phyloP scores from a whole-genome alignment of 2,113 vertebrate genomes.

The Bambusicola thoracicus region DNA sequence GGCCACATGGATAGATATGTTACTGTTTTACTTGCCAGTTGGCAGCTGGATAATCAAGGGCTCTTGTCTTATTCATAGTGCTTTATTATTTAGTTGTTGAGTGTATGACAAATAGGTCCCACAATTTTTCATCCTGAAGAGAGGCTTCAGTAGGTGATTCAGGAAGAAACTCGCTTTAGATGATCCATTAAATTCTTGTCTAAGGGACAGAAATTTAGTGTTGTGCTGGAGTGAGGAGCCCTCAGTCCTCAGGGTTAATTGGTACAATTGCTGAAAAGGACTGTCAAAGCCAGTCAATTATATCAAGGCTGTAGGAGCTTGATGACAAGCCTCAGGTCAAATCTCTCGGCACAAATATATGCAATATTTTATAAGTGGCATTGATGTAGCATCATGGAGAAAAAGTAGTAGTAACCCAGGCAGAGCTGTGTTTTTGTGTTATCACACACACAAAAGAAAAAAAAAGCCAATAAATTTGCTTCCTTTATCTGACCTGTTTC shows the following conservation, averaged over 20 bases:
- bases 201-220: not conserved
- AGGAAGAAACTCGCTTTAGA: not conserved
- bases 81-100: slow-evolving; percentile 4
- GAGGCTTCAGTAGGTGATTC: not conserved
- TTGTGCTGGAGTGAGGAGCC: not conserved
- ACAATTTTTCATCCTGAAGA: not conserved
- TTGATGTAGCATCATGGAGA: not conserved
- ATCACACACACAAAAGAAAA: not conserved
- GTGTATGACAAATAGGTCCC: not conserved
- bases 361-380: not conserved
- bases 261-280: not conserved
- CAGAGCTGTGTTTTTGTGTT: not conserved
- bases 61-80: not conserved
- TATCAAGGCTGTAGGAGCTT: not conserved
- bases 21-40: not conserved
- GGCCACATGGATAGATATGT: not conserved
- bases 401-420: not conserved
- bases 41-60: not conserved
- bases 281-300: not conserved
- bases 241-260: slow-evolving; percentile 1
- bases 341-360: not conserved
- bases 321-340: slow-evolving; percentile 13
- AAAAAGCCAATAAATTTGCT: not conserved
- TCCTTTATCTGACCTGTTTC: not conserved
- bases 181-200: not conserved